phyloP scores from a whole-genome alignment of 2,888 invertebrate genomes.

The Trachelus iudaicus region DNA sequence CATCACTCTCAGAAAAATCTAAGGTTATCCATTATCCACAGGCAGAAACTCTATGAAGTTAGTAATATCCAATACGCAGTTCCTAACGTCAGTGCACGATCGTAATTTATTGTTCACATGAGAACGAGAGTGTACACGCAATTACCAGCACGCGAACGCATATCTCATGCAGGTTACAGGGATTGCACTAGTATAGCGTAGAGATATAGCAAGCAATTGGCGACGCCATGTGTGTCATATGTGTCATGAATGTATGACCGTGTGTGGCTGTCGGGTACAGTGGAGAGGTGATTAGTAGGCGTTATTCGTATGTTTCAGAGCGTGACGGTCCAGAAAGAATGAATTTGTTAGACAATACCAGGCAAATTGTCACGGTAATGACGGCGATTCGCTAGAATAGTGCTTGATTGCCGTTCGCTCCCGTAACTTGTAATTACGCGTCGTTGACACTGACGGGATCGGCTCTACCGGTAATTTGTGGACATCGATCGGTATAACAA shows the following conservation, averaged over 20 bases:
- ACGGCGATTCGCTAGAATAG: constrained; percentile 29
- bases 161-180: background rate
- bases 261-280: background rate
- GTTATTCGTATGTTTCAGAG: constrained; percentile 5
- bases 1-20: background rate
- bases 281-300: constrained; percentile 7
- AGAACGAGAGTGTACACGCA: background rate
- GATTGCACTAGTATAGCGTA: background rate
- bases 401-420: constrained; percentile 30
- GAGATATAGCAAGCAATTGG: background rate
- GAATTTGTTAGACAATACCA: constrained; percentile 29
- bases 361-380: constrained; percentile 31
- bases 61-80: background rate
- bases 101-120: background rate
- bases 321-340: constrained; percentile 11
- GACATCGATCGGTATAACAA: background rate
- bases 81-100: background rate
- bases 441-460: constrained; percentile 14
- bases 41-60: background rate
- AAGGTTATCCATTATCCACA: background rate
- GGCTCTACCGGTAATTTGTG: constrained; percentile 12
- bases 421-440: constrained; percentile 22
- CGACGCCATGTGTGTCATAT: background rate
- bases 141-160: background rate
- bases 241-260: background rate